Percentiles rank a stretch among this genome's conserved stretches.
Evolutionary conservation across 92 coral and sea anemone species (phyloP).

Genomic region (Epizoanthus illoricatus): DNA sequence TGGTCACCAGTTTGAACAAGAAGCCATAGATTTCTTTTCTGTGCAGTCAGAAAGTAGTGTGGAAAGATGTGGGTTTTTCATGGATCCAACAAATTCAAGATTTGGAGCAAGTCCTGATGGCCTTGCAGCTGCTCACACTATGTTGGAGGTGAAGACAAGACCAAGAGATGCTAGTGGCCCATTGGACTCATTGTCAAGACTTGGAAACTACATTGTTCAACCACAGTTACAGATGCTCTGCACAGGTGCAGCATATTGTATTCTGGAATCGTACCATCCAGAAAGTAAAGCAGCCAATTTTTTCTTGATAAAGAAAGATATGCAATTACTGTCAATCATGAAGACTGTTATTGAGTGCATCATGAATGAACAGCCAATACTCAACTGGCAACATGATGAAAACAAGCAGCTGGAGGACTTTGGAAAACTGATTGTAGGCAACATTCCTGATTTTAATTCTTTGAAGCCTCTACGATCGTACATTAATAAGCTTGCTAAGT

Average conservation of each 20-base stretch:
- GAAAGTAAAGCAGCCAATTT: conserved; percentile 51
- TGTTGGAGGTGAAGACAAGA: conserved; percentile 50
- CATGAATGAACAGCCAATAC: conserved; percentile 19
- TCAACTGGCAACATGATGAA: conserved; percentile 21
- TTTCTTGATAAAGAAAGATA: conserved; percentile 48
- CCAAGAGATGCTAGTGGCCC: conserved; percentile 43
- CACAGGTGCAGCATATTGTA: conserved; percentile 49
- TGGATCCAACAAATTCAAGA: conserved; percentile 36
- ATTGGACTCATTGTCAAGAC: conserved; percentile 42
- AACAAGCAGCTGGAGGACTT: background rate
- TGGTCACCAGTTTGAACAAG: conserved; percentile 45
- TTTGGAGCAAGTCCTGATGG: conserved; percentile 59
- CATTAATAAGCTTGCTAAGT: background rate
- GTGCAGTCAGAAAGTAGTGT: conserved; percentile 37
- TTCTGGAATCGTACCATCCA: conserved; percentile 58
- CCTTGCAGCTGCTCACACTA: conserved; percentile 37
- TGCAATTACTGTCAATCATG: conserved; percentile 42
- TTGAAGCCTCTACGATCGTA: conserved; percentile 18
- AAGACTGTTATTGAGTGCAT: conserved; percentile 33
- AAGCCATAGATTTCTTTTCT: conserved; percentile 35
- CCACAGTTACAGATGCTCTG: conserved; percentile 53
- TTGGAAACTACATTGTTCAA: conserved; percentile 40
- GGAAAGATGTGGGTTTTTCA: conserved; percentile 48
- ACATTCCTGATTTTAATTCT: background rate
- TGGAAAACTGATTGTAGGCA: conserved; percentile 5